These are phyloP conservation scores for Larimichthys polyactis DNA, from an alignment of 2,113 vertebrate species.

Conservation along the genomic window DNA sequence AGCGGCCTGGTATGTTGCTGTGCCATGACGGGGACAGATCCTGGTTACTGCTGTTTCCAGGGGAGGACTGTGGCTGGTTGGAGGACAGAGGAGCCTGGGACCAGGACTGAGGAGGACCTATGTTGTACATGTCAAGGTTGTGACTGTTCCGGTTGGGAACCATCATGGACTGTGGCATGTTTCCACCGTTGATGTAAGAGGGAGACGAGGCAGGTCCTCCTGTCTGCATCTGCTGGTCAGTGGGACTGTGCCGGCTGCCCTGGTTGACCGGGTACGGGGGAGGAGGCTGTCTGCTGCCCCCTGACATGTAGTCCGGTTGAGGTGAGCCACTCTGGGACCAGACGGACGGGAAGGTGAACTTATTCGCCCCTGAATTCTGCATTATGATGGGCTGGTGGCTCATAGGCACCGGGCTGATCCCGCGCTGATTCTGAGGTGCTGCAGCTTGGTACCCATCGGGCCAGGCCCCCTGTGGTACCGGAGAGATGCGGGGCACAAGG, in stretches of 20 bases:
- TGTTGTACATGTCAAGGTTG: constrained; percentile 93
- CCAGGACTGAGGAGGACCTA: constrained; percentile 88
- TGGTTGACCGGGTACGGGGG: constrained; percentile 91
- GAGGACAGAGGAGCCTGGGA: constrained; percentile 84
- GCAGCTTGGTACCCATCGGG: constrained; percentile 89
- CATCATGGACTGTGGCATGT: constrained; percentile 89
- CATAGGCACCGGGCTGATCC: constrained; percentile 90
- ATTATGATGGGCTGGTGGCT: constrained; percentile 97
- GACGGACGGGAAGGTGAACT: constrained; percentile 90
- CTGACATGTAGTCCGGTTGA: constrained; percentile 89
- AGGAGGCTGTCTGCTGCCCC: constrained; percentile 89
- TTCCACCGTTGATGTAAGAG: constrained; percentile 88
- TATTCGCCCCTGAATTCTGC: constrained; percentile 90
- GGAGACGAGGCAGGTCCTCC: constrained; percentile 88
- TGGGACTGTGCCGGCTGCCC: constrained; percentile 91
- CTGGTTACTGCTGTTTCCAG: constrained; percentile 86
- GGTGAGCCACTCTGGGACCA: constrained; percentile 91
- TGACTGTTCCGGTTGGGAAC: constrained; percentile 93
- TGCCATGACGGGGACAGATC: constrained; percentile 91
- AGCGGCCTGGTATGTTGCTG: constrained; percentile 89
- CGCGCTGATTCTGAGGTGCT: constrained; percentile 88
- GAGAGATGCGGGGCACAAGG: constrained; percentile 92
- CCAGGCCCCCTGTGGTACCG: constrained; percentile 92
- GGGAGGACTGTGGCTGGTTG: constrained; percentile 83
- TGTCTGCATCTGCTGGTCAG: constrained; percentile 90